Base-by-base conservation (phyloP, 2,888 invertebrate species). In the Maniola hyperantus region DNA sequence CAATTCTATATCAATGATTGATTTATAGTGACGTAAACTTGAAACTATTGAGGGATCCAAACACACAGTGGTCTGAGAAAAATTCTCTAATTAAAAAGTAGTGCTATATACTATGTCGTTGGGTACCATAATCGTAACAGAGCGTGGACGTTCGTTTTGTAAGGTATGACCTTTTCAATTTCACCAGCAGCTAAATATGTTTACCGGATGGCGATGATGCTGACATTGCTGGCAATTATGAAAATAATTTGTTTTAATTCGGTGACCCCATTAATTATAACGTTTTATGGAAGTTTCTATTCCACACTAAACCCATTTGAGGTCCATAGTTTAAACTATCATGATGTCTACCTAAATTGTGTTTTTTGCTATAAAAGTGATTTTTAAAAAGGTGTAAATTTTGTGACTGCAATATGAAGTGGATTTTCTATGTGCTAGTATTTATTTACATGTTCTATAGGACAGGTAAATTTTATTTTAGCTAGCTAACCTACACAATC, bases 381-480 rank as follows among this genome's bases (percentile, higher is more conserved):
- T 62, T 33, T 62, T 42, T 59, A 39, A 11, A 58, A 60, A 36
- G 55, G 65, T 69, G 60, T 36, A 6, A 39, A 51, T 58, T 44
- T 6, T 36, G 54, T 50, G 20, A 51, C 36, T 11, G 46, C 33
- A 53, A 58, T 80, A 88, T 88, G 88, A 89, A 90, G 86, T 86
- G 84, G 85, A 15, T 83, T 66, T 83, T 87, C 68, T 86, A 83
- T 72, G 78, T 85, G 67, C 69, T 87, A 48, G 82, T 89, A 67
- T 78, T 88, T 15, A 67, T 83, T 60, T 89, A 85, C 66, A 83
- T 87, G 84, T 81, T 79, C 63, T 86, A 85, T 65, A 83, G 82
- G 77, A 76, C 85, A 77, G 89, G 89, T 89, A 79, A 71, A 20
- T 61, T 15, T 46, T 62, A 53, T 53, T 44, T 76, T 73, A 33